A percentile compares a stretch with the other conserved stretches of the same genome.
These are phyloP conservation scores for Zaprionus africanus DNA, from an alignment of 1,140 invertebrate species.

Conservation along the genomic window DNA sequence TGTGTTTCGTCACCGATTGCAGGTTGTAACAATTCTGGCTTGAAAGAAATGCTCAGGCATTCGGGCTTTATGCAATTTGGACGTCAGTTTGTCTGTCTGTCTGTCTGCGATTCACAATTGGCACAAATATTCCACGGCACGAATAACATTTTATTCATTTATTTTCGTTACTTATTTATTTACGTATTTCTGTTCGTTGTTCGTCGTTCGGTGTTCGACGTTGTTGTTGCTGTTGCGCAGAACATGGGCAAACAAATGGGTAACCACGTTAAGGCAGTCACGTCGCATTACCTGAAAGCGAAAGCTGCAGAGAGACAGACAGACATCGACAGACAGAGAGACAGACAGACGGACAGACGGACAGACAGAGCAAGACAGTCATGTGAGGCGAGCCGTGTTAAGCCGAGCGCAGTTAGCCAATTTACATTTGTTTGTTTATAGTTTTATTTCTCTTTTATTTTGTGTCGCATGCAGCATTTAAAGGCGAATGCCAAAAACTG, in stretches of 20 bases:
- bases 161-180: constrained; percentile 17
- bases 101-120: constrained; percentile 23
- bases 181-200: constrained; percentile 11
- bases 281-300: constrained; percentile 61
- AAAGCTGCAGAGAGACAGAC: constrained; percentile 50
- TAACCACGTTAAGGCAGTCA: constrained; percentile 56
- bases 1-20: background rate
- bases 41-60: constrained; percentile 34
- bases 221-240: constrained; percentile 44
- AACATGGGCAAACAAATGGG: constrained; percentile 50
- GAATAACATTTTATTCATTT: constrained; percentile 31
- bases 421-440: constrained; percentile 68
- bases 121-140: constrained; percentile 43
- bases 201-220: constrained; percentile 1
- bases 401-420: constrained; percentile 38
- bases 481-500: constrained; percentile 70
- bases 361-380: constrained; percentile 19
- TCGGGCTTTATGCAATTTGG: constrained; percentile 32
- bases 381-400: constrained; percentile 5
- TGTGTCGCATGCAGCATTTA: constrained; percentile 54
- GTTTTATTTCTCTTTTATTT: constrained; percentile 30
- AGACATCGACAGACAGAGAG: constrained; percentile 4
- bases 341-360: background rate
- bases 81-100: constrained; percentile 11
- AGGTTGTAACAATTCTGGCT: constrained; percentile 17